Conservation (phyloP, 2,888 invertebrate species). For the Drosophila nigricruria region DNA sequence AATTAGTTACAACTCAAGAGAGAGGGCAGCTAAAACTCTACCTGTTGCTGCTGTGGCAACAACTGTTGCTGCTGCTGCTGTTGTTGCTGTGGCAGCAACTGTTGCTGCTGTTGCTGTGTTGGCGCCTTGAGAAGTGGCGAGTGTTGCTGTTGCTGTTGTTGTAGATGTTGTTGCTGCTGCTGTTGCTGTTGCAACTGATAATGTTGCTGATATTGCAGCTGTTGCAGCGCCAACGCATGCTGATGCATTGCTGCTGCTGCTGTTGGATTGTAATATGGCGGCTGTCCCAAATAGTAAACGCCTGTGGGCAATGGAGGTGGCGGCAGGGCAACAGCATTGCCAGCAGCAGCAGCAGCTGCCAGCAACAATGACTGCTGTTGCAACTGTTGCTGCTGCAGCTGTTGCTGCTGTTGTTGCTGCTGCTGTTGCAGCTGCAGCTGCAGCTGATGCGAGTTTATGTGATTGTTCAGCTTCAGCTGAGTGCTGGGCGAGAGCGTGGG, state of each 20-base stretch:
- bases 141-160: slow-evolving; percentile 55
- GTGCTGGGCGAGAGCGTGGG: slow-evolving; percentile 83
- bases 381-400: slow-evolving; percentile 31
- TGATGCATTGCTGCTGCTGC: slow-evolving; percentile 76
- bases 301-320: slow-evolving; percentile 56
- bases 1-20: too few relatives aligned
- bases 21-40: not conserved
- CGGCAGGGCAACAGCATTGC: slow-evolving; percentile 47
- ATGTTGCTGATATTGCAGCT: slow-evolving; percentile 66
- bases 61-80: slow-evolving; percentile 30
- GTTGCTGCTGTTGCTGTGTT: slow-evolving; percentile 28
- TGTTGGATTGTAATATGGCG: slow-evolving; percentile 66
- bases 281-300: slow-evolving; percentile 76
- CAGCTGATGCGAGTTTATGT: slow-evolving; percentile 82
- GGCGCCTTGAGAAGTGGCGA: slow-evolving; percentile 41
- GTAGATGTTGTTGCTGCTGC: slow-evolving; percentile 43
- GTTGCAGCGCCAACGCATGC: slow-evolving; percentile 65
- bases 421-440: slow-evolving; percentile 78
- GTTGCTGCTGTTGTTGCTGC: slow-evolving; percentile 69
- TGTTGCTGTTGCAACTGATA: slow-evolving; percentile 57
- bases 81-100: slow-evolving; percentile 6
- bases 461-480: slow-evolving; percentile 82
- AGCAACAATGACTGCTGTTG: slow-evolving; percentile 67
- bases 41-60: slow-evolving; percentile 16
- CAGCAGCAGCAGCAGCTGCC: slow-evolving; percentile 41